Base-by-base conservation (phyloP, 2,888 invertebrate species). In the Trichogramma dendrolimi region DNA sequence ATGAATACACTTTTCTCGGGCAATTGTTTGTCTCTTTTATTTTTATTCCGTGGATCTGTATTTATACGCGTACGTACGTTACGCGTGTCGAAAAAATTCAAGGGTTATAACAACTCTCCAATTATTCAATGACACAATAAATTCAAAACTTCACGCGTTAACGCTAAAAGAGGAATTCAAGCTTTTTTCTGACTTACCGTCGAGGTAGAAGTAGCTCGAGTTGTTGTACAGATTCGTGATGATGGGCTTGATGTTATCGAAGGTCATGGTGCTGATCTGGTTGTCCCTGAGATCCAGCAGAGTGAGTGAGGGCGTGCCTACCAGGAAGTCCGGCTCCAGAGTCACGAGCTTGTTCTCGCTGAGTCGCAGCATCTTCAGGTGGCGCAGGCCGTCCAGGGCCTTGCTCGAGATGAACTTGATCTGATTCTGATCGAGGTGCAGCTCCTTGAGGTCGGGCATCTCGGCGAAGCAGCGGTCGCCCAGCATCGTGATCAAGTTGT, bases 381-480 rank as follows among this genome's bases (percentile, higher is more conserved):
- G 87, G 65, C 86, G 86, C 73, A 92, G 80, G 0, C 91, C 91
- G 65, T 87, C 87, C 72, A 93, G 86, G 27, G 92, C 92, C 62
- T 88, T 84, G 71, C 89, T 88, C 8, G 89, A 88, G 70, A 93
- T 87, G 73, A 86, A 86, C 79, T 87, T 80, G 73, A 89, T 83
- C 68, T 84, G 83, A 75, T 88, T 88, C 73, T 86, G 85, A 72
- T 88, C 88, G 71, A 91, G 79, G 50, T 87, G 83, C 71, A 91
- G 79, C 73, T 89, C 89, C 61, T 85, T 84, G 46, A 91, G 80
- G 71, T 87, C 87, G 82, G 89, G 88, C 77, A 91, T 81, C 75
- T 92, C 91, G 1, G 87, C 86, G 78, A 93, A 92, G 46, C 88
- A 90, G 66, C 88, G 86, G 70, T 91, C 90, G 4, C 89, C 90